A percentile compares a stretch with the other conserved stretches of the same genome.
phyloP scores from a whole-genome alignment of 2,888 invertebrate species.

The Priocnemis perturbator region DNA sequence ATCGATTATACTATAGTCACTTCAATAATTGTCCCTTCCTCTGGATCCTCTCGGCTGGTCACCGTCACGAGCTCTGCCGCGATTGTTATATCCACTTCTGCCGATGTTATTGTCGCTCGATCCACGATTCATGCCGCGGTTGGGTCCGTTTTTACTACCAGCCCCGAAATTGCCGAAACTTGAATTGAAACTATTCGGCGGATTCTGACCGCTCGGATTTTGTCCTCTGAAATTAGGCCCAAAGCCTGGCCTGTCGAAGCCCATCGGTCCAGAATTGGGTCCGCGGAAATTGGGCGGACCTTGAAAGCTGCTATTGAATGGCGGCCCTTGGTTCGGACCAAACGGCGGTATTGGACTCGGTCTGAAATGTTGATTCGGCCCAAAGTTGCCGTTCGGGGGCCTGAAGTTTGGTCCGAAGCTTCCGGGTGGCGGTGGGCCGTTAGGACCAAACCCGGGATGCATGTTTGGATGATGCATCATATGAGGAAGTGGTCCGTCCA shows the following conservation, averaged over 20 bases:
- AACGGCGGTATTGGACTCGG: conserved; percentile 66
- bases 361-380: conserved; percentile 67
- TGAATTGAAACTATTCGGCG: conserved; percentile 53
- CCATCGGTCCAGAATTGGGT: conserved; percentile 62
- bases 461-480: conserved; percentile 67
- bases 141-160: conserved; percentile 61
- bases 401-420: conserved; percentile 63
- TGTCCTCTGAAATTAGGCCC: conserved; percentile 66
- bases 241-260: conserved; percentile 68
- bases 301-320: conserved; percentile 62
- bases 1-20: conserved; percentile 23
- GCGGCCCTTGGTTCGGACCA: conserved; percentile 58
- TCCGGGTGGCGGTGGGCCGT: conserved; percentile 65
- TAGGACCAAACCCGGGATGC: conserved; percentile 68
- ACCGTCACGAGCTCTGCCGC: conserved; percentile 64
- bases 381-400: conserved; percentile 68
- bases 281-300: conserved; percentile 68
- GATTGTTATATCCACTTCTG: conserved; percentile 61
- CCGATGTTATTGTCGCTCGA: conserved; percentile 59
- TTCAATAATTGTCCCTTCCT: conserved; percentile 66
- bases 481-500: conserved; percentile 65
- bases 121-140: conserved; percentile 61
- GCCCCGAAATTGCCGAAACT: conserved; percentile 58
- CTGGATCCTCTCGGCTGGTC: conserved; percentile 62
- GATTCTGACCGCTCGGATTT: conserved; percentile 56